Evolutionary conservation across 2,113 vertebrate species (phyloP), one percentile per base, ranked within the genome.

Genomic region (Psammodynastes pulverulentus): DNA sequence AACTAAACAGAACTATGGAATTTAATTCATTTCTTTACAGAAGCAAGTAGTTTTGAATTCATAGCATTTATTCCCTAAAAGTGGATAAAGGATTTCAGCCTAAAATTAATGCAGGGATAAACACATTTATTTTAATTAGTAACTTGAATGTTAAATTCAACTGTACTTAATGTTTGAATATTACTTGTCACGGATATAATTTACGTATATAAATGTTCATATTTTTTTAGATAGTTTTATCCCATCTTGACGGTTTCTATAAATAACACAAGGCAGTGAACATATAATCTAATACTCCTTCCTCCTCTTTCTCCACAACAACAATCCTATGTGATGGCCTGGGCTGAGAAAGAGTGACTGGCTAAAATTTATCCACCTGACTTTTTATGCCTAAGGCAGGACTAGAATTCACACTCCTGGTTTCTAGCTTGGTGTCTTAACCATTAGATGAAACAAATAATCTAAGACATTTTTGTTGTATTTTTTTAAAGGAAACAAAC

Each of bases 151-250:
- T 43, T 58, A 21, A 39, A 45, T 90, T 90, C 34, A 79, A 43
- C 19, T 52, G 51, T 79, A 19, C 9, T 39, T 79, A 15, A 43
- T 43, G 23, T 52, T 90, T 13, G 21, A 90, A 53, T 21, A 79
- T 9, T 24, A 43, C 10, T 15, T 39, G 9, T 52, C 48, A 23
- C 46, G 52, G 19, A 9, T 79, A 43, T 19, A 53, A 53, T 53
- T 53, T 53, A 53, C 17, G 19, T 17, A 52, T 52, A 52, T 53
- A 53, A 53, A 53, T 53, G 56, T 49, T 56, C 23, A 7, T 89
- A 24, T n/a, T 5, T 62, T 56, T 84, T 26, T 10, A 92, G 54
- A 53, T 58, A 58, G 5, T 34, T 95, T 90, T n/a, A 92, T 56
- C 54, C 23, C 23, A 56, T 3, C 21, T 56, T 26, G 9, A 58